Evolutionary conservation across 2,797 vertebrate species (phyloP).

Genomic region (Hybognathus amarus): DNA sequence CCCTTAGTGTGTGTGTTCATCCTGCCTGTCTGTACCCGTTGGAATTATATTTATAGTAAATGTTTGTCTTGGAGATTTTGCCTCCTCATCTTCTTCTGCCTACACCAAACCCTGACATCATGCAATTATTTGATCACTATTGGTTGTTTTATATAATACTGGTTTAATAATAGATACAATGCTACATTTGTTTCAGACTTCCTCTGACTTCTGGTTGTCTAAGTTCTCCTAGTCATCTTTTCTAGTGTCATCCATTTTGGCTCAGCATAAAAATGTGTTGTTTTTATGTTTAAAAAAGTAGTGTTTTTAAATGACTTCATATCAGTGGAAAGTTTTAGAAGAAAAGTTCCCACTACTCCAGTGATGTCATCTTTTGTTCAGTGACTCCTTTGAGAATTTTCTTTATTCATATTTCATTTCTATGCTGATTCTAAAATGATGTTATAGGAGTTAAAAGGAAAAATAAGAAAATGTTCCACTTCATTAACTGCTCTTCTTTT

Average conservation of each 20-base stretch:
- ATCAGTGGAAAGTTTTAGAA: constrained; percentile 7
- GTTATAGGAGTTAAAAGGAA: constrained; percentile 45
- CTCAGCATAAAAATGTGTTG: constrained; percentile 26
- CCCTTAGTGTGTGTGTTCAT: too few species aligned
- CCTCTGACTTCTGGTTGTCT: neutral
- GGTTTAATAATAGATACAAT: neutral
- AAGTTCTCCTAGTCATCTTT: neutral
- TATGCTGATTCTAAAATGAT: constrained; percentile 51
- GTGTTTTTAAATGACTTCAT: too few species aligned
- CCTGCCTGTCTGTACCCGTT: too few species aligned
- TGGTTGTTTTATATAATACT: neutral
- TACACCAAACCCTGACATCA: too few species aligned
- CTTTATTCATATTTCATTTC: constrained; percentile 39
- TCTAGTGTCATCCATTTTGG: neutral
- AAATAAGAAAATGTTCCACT: constrained; percentile 44
- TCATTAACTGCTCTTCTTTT: constrained; percentile 57
- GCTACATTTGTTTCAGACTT: neutral
- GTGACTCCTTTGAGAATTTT: constrained; percentile 35
- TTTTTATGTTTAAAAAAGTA: too few species aligned
- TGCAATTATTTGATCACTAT: neutral
- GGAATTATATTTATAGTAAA: too few species aligned
- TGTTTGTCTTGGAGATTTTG: too few species aligned
- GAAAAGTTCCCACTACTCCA: neutral
- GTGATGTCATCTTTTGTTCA: constrained; percentile 30
- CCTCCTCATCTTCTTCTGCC: too few species aligned